Evolutionary conservation across 2,797 vertebrate genomes (phyloP).

Genomic region (Mus minutoides): DNA sequence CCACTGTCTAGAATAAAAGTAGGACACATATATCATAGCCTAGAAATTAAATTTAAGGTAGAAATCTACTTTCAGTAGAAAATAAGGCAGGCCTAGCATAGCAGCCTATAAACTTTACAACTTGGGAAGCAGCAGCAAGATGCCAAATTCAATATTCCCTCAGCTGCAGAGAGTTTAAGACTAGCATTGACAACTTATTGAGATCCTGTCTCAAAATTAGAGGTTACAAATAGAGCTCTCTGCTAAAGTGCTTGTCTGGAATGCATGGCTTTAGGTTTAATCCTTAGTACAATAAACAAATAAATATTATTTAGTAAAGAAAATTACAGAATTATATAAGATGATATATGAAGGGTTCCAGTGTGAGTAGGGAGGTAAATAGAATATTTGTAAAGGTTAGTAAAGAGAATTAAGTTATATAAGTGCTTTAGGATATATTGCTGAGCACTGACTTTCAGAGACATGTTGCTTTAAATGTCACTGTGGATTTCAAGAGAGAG

Average conservation of each 20-base stretch:
- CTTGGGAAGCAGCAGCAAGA: background rate
- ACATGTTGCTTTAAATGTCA: background rate
- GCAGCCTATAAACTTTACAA: background rate
- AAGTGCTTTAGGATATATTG: background rate
- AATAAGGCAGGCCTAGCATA: background rate
- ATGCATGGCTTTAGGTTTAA: background rate
- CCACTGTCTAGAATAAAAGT: background rate
- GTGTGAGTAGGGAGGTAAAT: accelerated
- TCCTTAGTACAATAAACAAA: background rate
- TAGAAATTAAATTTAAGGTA: background rate
- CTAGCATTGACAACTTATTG: background rate
- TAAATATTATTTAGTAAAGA: background rate
- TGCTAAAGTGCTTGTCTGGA: background rate
- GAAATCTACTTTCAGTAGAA: background rate
- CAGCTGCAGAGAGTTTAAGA: background rate
- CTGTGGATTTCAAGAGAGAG: background rate
- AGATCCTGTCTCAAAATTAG: background rate
- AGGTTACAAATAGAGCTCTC: background rate
- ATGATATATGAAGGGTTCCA: background rate
- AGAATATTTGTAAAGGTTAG: background rate
- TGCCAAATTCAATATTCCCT: background rate
- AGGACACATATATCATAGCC: background rate
- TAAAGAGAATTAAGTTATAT: background rate
- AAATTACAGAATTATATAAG: background rate
- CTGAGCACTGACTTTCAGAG: background rate